Evolutionary conservation across 2,113 vertebrate species (phyloP), one percentile per base, ranked within the genome.

Genomic region (Calcarius ornatus): DNA sequence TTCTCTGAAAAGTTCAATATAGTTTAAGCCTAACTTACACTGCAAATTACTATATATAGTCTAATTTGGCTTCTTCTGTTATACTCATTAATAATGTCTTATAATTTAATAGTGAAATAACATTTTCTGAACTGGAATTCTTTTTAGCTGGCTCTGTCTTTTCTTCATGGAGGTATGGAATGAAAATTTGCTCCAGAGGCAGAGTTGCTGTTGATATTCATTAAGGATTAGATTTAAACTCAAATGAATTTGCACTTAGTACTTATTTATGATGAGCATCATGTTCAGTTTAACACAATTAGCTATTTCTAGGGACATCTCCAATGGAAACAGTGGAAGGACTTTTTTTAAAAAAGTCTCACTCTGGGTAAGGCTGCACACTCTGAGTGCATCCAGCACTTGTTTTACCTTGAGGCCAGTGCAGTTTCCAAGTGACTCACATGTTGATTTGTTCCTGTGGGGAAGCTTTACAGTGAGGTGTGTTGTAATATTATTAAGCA

Each of bases 1-100:
- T 59, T 92, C 54, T 73, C 86, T 51, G 59, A 22, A 38, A 66
- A 31, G 25, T 64, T 70, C 42, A 40, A 10, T 47, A 6, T 2
- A 38, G 22, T 4, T 0, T 20, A 57, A 75, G 53, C 12, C 9
- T 56, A 47, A 77, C 8, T 53, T 72, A 15, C 0, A 1, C 25
- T 72, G 69, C 43, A n/a, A 17, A 40, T 18, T 50, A 9, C 15
- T 72, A 4, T 8, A 37, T 61, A 5, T 12, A 78, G 18, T 45
- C 18, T 59, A 3, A 53, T 57, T 71, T 81, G 14, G 47, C 40
- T 59, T 78, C 33, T 71, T 81, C 64, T 88, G 12, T 76, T 78
- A n/a, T 8, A 43, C 15, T 64, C 12, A 21, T 65, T 68, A 79
- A 15, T 73, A 66, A 60, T 72, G 12, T 24, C 17, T 68, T 81